A percentile compares a stretch with the other conserved stretches of the same genome.
phyloP scores from a whole-genome alignment of 2,113 vertebrate genomes.

The Triplophysa dalaica region DNA sequence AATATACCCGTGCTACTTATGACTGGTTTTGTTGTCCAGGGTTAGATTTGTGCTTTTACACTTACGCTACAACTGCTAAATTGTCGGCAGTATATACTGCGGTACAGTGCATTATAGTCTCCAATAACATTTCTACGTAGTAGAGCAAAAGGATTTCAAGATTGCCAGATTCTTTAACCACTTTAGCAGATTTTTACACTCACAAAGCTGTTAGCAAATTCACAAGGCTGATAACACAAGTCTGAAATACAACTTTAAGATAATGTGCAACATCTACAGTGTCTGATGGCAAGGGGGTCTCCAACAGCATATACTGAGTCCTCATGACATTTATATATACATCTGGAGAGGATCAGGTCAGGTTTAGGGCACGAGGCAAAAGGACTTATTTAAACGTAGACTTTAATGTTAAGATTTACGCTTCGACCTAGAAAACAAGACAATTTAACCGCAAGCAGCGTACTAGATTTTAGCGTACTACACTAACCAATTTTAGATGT shows the following conservation, averaged over 20 bases:
- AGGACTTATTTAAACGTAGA: not conserved
- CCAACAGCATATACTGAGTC: not conserved
- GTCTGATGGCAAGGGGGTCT: not conserved
- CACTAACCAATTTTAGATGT: too few species aligned
- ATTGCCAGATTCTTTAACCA: not conserved
- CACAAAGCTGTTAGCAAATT: not conserved
- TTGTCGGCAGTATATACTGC: not conserved
- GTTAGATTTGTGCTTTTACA: not conserved
- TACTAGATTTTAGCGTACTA: too few species aligned
- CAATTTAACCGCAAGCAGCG: too few species aligned
- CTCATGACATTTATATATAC: not conserved
- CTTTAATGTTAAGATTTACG: too few species aligned
- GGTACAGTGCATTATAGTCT: not conserved
- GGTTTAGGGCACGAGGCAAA: not conserved
- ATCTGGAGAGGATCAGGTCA: not conserved
- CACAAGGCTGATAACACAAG: not conserved
- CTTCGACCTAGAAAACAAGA: too few species aligned
- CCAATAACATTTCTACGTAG: not conserved
- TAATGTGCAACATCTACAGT: not conserved
- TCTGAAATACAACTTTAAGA: not conserved
- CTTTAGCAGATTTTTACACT: not conserved
- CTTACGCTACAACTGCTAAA: conserved; percentile 1
- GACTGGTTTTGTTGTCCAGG: too few species aligned
- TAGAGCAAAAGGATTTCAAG: conserved; percentile 4
- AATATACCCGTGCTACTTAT: too few species aligned